Conservation (phyloP, 2,797 vertebrate species). For the Helostoma temminkii region DNA sequence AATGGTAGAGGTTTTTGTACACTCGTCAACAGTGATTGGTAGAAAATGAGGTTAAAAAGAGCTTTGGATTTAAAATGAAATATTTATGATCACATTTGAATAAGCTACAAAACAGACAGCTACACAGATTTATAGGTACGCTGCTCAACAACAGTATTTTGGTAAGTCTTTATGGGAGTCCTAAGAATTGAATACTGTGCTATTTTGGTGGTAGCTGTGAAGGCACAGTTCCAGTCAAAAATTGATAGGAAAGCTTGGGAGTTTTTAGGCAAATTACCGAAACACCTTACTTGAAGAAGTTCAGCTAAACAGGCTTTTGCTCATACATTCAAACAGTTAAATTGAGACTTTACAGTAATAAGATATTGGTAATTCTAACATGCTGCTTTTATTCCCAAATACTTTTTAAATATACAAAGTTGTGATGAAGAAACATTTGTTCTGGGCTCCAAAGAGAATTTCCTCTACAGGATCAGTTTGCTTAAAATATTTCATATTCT, state of each 20-base stretch:
- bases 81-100: conserved; percentile 82
- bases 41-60: conserved; percentile 75
- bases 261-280: conserved; percentile 46
- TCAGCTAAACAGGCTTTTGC: conserved; percentile 49
- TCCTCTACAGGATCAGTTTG: conserved; percentile 19
- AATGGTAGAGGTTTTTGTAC: conserved; percentile 44
- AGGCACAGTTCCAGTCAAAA: conserved; percentile 45
- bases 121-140: conserved; percentile 68
- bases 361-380: conserved; percentile 17
- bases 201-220: conserved; percentile 61
- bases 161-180: conserved; percentile 61
- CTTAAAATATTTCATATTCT: conserved; percentile 20
- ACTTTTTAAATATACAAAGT: not conserved
- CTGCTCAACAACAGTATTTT: conserved; percentile 66
- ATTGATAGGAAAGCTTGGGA: conserved; percentile 48
- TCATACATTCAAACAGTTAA: conserved; percentile 32
- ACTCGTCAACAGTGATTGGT: conserved; percentile 54
- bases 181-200: conserved; percentile 60
- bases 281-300: conserved; percentile 14
- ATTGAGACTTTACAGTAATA: conserved; percentile 23
- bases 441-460: conserved; percentile 9
- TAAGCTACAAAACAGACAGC: conserved; percentile 77
- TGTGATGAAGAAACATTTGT: conserved; percentile 22
- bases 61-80: conserved; percentile 76
- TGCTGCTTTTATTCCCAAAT: conserved; percentile 12